Evolutionary conservation across 2,797 vertebrate genomes (phyloP).

Genomic region (Setipinna tenuifilis): DNA sequence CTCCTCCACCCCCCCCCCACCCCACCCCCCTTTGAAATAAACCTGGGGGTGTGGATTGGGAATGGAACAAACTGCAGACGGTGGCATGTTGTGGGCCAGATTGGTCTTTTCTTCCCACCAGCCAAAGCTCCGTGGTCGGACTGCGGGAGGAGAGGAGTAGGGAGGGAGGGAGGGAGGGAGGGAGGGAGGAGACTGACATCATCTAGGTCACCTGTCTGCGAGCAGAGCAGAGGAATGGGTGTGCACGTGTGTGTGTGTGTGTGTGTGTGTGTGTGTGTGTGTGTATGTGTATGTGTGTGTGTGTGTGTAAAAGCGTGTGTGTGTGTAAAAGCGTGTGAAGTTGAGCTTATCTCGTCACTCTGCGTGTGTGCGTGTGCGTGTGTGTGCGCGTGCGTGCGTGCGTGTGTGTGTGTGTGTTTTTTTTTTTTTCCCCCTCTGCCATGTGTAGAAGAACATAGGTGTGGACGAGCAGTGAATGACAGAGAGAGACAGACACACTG

Average conservation of each 20-base stretch:
- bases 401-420: constrained; percentile 2
- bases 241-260: neutral
- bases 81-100: constrained; percentile 58
- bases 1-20: neutral
- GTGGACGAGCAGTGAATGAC: constrained; percentile 24
- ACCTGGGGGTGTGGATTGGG: constrained; percentile 52
- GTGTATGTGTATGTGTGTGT: neutral
- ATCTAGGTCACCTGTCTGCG: constrained; percentile 75
- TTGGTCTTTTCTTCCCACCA: constrained; percentile 66
- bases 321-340: constrained; percentile 28
- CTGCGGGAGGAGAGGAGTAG: constrained; percentile 32
- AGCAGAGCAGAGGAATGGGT: constrained; percentile 29
- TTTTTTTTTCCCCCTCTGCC: neutral
- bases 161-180: constrained; percentile 50
- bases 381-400: constrained; percentile 34
- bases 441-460: neutral
- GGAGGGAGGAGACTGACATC: constrained; percentile 57
- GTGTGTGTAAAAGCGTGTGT: no score
- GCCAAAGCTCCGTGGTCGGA: constrained; percentile 50
- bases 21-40: constrained; percentile 10
- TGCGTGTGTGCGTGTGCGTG: constrained; percentile 68
- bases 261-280: constrained; percentile 2
- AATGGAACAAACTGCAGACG: constrained; percentile 68
- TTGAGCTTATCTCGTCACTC: constrained; percentile 59
- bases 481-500: neutral